A percentile compares a stretch with the other conserved stretches of the same genome.
Evolutionary conservation across 2,888 invertebrate genomes (phyloP).

Genomic region (Leptopilina syphax): DNA sequence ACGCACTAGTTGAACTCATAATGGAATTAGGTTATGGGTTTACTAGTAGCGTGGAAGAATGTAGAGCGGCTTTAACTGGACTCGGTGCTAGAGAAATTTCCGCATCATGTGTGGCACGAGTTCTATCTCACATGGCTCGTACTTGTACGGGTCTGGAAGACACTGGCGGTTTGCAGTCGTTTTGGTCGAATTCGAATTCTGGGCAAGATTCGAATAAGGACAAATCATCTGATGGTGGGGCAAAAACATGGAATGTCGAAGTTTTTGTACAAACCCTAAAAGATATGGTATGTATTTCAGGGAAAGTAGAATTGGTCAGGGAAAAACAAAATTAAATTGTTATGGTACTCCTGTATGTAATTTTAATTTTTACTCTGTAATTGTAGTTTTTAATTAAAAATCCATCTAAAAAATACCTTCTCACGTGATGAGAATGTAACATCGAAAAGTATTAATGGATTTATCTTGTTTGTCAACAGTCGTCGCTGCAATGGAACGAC

Average conservation of each 20-base stretch:
- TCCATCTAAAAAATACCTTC: no score
- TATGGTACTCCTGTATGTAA: no score
- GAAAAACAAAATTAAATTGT: no score
- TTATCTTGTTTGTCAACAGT: slow-evolving; percentile 73
- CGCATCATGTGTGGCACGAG: slow-evolving; percentile 89
- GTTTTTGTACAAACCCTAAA: slow-evolving; percentile 95
- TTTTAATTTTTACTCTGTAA: no score
- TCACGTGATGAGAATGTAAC: no score
- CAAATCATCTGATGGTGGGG: slow-evolving; percentile 71
- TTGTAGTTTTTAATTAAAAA: no score
- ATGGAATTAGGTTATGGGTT: slow-evolving; percentile 95
- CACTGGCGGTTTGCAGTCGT: slow-evolving; percentile 75
- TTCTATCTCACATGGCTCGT: slow-evolving; percentile 91
- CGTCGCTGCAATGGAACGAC: slow-evolving; percentile 94
- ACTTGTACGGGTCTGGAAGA: slow-evolving; percentile 88
- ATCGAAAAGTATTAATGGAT: background rate
- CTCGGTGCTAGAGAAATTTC: slow-evolving; percentile 90
- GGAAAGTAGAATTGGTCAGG: no score
- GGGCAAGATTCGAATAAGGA: slow-evolving; percentile 79
- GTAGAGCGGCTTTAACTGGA: slow-evolving; percentile 89
- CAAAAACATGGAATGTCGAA: slow-evolving; percentile 93
- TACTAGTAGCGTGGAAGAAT: slow-evolving; percentile 91
- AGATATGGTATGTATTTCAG: slow-evolving; percentile 82
- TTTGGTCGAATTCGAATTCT: slow-evolving; percentile 80
- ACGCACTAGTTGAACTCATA: slow-evolving; percentile 91